These are phyloP conservation scores for Anoplophora glabripennis DNA, from an alignment of 1,140 invertebrate genomes.

Conservation along the genomic window DNA sequence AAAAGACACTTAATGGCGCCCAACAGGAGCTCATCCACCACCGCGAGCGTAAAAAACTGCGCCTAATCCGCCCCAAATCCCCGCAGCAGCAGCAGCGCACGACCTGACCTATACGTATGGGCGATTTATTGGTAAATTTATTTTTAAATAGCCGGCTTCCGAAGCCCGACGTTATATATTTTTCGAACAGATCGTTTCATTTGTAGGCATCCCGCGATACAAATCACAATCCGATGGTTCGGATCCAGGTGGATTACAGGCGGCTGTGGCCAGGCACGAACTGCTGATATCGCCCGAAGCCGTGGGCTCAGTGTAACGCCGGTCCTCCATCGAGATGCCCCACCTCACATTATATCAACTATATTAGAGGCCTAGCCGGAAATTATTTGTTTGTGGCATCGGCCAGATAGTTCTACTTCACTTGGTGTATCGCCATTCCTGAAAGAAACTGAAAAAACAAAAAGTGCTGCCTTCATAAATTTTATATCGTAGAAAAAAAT, in stretches of 20 bases:
- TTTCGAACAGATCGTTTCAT: conserved; percentile 32
- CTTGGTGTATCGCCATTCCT: no score
- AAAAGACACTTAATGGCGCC: no score
- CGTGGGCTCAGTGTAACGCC: neutral
- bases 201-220: conserved; percentile 38
- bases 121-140: conserved; percentile 38
- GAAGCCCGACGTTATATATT: conserved; percentile 19
- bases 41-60: no score
- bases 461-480: no score
- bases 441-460: no score
- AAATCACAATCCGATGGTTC: conserved; percentile 42
- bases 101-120: conserved; percentile 30
- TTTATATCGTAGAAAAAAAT: no score
- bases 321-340: neutral
- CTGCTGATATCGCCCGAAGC: conserved; percentile 12
- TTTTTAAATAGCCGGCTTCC: conserved; percentile 35
- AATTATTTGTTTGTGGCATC: no score
- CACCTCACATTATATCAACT: neutral
- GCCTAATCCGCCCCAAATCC: neutral
- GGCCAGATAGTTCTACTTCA: no score
- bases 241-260: conserved; percentile 37
- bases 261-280: conserved; percentile 29
- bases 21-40: no score
- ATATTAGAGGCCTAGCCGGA: no score
- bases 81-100: neutral